Evolutionary conservation across 2,888 invertebrate species (phyloP).

Genomic region (Sinelater perroti): DNA sequence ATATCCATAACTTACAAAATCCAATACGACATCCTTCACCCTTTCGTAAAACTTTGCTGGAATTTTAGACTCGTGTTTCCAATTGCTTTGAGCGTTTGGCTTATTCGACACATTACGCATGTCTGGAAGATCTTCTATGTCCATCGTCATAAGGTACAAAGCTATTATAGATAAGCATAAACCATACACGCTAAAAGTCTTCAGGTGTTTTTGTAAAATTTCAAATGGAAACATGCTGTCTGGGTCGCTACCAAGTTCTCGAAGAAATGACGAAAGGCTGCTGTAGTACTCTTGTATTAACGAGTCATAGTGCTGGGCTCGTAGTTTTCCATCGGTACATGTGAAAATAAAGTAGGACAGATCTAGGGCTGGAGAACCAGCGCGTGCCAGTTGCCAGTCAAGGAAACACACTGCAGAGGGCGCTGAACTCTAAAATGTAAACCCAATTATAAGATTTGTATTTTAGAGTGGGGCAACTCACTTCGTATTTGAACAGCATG

Average conservation of each 20-base stretch:
- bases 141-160: slow-evolving; percentile 13
- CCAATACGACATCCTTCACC: slow-evolving; percentile 31
- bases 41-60: not conserved
- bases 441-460: too few relatives aligned
- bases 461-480: slow-evolving; percentile 2
- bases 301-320: slow-evolving; percentile 46
- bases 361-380: slow-evolving; percentile 48
- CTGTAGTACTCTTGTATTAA: slow-evolving; percentile 50
- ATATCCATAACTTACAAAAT: slow-evolving; percentile 24
- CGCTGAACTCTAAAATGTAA: slow-evolving; percentile 24
- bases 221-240: slow-evolving; percentile 48
- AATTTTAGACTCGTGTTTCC: not conserved
- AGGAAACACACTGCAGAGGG: slow-evolving; percentile 32
- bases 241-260: slow-evolving; percentile 46
- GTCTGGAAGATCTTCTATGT: slow-evolving; percentile 1
- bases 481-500: slow-evolving; percentile 39
- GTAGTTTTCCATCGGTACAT: slow-evolving; percentile 47
- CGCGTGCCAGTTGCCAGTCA: slow-evolving; percentile 43
- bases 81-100: not conserved
- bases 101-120: not conserved
- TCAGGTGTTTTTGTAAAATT: slow-evolving; percentile 45
- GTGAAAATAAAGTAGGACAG: slow-evolving; percentile 51
- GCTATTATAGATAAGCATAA: slow-evolving; percentile 45
- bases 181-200: slow-evolving; percentile 46
- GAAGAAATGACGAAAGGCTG: slow-evolving; percentile 43